These are phyloP conservation scores for Mechanitis mazaeus DNA, from an alignment of 2,888 invertebrate species.

Conservation along the genomic window DNA sequence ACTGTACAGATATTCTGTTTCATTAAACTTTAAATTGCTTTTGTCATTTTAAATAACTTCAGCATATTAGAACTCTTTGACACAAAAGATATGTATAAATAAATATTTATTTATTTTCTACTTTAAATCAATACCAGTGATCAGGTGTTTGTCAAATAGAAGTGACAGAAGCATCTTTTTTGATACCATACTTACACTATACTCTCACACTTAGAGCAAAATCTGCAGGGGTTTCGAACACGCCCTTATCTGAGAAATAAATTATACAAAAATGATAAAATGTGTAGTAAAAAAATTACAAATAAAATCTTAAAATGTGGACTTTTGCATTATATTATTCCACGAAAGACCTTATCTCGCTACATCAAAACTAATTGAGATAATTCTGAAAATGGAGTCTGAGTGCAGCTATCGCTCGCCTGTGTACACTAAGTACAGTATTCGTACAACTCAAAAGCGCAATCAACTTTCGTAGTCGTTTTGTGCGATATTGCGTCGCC, in stretches of 20 bases:
- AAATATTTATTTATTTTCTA: no score
- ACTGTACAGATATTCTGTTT: background rate
- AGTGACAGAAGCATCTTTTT: no score
- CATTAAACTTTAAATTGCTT: background rate
- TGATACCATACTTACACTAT: no score
- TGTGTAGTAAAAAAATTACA: background rate
- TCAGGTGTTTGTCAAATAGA: no score
- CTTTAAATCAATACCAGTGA: no score
- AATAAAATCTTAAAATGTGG: no score
- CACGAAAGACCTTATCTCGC: constrained; percentile 1
- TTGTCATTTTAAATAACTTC: no score
- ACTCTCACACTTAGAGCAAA: no score
- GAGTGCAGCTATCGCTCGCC: constrained; percentile 34
- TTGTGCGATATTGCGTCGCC: constrained; percentile 52
- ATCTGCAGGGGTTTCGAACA: no score
- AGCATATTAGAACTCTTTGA: no score
- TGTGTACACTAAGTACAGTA: constrained; percentile 36
- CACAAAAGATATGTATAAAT: no score
- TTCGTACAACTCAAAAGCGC: constrained; percentile 43
- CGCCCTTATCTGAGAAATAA: background rate
- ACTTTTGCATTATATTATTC: background rate
- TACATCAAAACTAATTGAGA: constrained; percentile 24
- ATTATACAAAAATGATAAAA: background rate
- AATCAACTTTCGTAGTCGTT: constrained; percentile 44
- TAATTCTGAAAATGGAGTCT: constrained; percentile 31